A percentile compares a stretch with the other conserved stretches of the same genome.
phyloP scores from a whole-genome alignment of 2,113 vertebrate genomes.

The Synchiropus splendidus region DNA sequence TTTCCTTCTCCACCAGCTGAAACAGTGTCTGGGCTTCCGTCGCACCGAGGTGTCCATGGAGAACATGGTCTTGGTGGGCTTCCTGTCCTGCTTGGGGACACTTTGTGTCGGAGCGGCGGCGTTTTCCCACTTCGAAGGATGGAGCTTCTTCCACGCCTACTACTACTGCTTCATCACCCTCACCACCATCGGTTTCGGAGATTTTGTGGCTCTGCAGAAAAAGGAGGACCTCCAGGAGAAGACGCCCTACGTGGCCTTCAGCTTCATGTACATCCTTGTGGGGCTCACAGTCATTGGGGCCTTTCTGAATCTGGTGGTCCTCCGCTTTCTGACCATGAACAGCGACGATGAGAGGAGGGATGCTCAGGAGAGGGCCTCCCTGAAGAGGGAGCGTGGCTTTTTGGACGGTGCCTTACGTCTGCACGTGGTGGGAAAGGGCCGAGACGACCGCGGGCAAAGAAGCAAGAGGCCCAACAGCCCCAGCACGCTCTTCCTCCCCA shows the following conservation, averaged over 20 bases:
- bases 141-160: slow-evolving; percentile 96
- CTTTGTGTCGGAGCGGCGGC: slow-evolving; percentile 83
- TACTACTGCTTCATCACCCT: slow-evolving; percentile 98
- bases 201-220: slow-evolving; percentile 94
- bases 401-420: slow-evolving; percentile 52
- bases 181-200: slow-evolving; percentile 95
- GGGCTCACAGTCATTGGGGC: slow-evolving; percentile 92
- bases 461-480: slow-evolving; percentile 41
- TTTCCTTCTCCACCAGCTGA: slow-evolving; percentile 78
- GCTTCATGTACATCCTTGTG: slow-evolving; percentile 95
- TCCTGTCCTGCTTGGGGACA: slow-evolving; percentile 85
- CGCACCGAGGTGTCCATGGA: slow-evolving; percentile 83
- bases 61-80: slow-evolving; percentile 91
- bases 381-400: slow-evolving; percentile 65
- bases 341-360: slow-evolving; percentile 75
- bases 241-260: slow-evolving; percentile 88
- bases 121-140: slow-evolving; percentile 91
- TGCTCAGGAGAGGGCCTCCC: slow-evolving; percentile 72
- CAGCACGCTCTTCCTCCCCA: slow-evolving; percentile 73
- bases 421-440: slow-evolving; percentile 19
- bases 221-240: slow-evolving; percentile 91
- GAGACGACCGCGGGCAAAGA: slow-evolving; percentile 18
- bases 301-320: slow-evolving; percentile 92
- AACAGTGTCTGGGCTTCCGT: slow-evolving; percentile 80
- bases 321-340: slow-evolving; percentile 92